Evolutionary conservation across 2,797 vertebrate genomes (phyloP).

Genomic region (Lateolabrax maculatus): DNA sequence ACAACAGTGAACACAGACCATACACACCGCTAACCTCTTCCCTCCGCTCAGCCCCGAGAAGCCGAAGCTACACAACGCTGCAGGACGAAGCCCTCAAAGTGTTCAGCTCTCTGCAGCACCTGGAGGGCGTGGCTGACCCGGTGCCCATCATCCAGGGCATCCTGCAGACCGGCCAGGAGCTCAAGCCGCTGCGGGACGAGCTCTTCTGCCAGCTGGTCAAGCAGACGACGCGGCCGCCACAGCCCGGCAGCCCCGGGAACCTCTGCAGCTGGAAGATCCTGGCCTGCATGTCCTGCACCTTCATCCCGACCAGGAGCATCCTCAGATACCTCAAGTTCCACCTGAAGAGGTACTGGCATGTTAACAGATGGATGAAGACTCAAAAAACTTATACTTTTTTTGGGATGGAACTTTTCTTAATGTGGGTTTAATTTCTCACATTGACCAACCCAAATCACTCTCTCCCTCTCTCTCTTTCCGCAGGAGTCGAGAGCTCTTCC

Average conservation of each 20-base stretch:
- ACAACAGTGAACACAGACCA: neutral
- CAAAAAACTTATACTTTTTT: neutral
- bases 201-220: slow-evolving; percentile 98
- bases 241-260: slow-evolving; percentile 87
- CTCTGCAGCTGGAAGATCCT: slow-evolving; percentile 94
- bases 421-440: too few relatives aligned
- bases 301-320: slow-evolving; percentile 90
- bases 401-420: neutral
- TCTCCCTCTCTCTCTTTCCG: too few relatives aligned
- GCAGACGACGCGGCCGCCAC: slow-evolving; percentile 92
- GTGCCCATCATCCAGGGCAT: slow-evolving; percentile 93
- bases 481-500: slow-evolving; percentile 93
- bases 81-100: slow-evolving; percentile 96
- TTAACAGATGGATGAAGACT: rapidly evolving
- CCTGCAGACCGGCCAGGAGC: slow-evolving; percentile 94
- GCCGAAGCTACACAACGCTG: slow-evolving; percentile 92
- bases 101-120: slow-evolving; percentile 94
- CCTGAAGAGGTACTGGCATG: slow-evolving; percentile 89
- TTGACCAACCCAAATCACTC: neutral
- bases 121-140: slow-evolving; percentile 92
- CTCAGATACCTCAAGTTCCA: slow-evolving; percentile 97
- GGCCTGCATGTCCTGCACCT: slow-evolving; percentile 94
- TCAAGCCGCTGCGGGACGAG: slow-evolving; percentile 93
- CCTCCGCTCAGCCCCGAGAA: slow-evolving; percentile 84
- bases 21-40: neutral